Conservation (phyloP, 2,888 invertebrate species). For the Epirrhoe tristata region DNA sequence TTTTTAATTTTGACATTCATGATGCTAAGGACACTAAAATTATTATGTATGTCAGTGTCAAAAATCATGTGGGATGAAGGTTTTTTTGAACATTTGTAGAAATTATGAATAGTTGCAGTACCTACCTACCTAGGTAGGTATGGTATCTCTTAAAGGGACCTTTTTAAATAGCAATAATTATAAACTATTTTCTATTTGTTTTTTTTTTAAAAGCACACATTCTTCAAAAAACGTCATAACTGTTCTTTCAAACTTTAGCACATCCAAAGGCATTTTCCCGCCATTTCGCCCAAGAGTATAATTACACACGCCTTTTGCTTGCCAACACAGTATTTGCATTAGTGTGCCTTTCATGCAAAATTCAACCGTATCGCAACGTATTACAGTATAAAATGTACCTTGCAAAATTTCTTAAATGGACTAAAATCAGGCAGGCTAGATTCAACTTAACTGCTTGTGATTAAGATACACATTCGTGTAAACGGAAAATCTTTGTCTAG, state of each 20-base stretch:
- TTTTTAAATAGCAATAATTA: too few relatives aligned
- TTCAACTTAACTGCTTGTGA: background rate
- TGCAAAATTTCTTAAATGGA: constrained; percentile 2
- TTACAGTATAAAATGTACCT: constrained; percentile 21
- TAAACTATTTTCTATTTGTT: too few relatives aligned
- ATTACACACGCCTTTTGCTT: constrained; percentile 61
- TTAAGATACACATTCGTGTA: background rate
- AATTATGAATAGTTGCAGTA: too few relatives aligned
- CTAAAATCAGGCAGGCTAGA: background rate
- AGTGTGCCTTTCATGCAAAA: constrained; percentile 40
- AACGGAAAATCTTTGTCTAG: constrained; percentile 3
- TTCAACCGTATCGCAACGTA: constrained; percentile 20
- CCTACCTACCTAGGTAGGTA: too few relatives aligned
- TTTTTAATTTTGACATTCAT: background rate
- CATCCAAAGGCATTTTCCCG: constrained; percentile 31
- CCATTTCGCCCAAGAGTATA: constrained; percentile 64
- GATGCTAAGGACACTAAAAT: too few relatives aligned
- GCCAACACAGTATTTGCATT: constrained; percentile 69
- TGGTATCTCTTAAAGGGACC: too few relatives aligned
- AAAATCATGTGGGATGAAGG: too few relatives aligned
- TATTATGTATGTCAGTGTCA: too few relatives aligned
- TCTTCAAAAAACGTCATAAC: constrained; percentile 18
- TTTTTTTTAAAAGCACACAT: constrained; percentile 1
- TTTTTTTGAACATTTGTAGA: too few relatives aligned
- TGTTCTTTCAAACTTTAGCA: constrained; percentile 25